A percentile compares a stretch with the other conserved stretches of the same genome.
These are phyloP conservation scores for Drosophila burlai DNA, from an alignment of 1,140 invertebrate species.

Conservation along the genomic window DNA sequence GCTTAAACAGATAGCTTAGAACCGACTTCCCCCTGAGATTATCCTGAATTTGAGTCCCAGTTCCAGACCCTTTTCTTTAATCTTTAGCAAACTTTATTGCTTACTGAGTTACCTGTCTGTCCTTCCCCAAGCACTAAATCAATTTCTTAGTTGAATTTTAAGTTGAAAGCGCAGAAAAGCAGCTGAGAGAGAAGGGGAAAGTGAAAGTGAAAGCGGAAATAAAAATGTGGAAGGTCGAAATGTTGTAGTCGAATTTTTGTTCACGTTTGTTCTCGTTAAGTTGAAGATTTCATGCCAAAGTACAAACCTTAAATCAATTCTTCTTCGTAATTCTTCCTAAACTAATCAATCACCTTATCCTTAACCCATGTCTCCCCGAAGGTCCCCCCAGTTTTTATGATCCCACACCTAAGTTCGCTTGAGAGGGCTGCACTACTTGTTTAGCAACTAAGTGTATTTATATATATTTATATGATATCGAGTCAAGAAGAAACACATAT, in stretches of 20 bases:
- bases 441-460: slow-evolving; percentile 46
- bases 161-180: slow-evolving; percentile 55
- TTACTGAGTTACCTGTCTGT: slow-evolving; percentile 76
- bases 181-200: slow-evolving; percentile 28
- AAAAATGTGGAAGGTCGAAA: slow-evolving; percentile 42
- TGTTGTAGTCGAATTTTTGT: slow-evolving; percentile 83
- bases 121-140: slow-evolving; percentile 65
- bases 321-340: slow-evolving; percentile 72
- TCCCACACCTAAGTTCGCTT: slow-evolving; percentile 31
- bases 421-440: slow-evolving; percentile 51
- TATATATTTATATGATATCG: slow-evolving; percentile 5
- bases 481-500: slow-evolving; percentile 39
- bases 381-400: slow-evolving; percentile 18
- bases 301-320: slow-evolving; percentile 82
- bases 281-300: slow-evolving; percentile 81
- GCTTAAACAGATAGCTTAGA: slow-evolving; percentile 64
- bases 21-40: neutral
- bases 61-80: slow-evolving; percentile 14
- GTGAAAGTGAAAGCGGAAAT: slow-evolving; percentile 17
- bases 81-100: slow-evolving; percentile 67
- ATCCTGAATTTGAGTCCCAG: slow-evolving; percentile 11
- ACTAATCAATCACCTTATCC: slow-evolving; percentile 26
- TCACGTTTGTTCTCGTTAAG: slow-evolving; percentile 83
- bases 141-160: slow-evolving; percentile 82
- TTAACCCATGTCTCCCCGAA: neutral